These are phyloP conservation scores for Antedon mediterranea DNA, from an alignment of 53 echinoderm and acorn worm species.

Conservation along the genomic window DNA sequence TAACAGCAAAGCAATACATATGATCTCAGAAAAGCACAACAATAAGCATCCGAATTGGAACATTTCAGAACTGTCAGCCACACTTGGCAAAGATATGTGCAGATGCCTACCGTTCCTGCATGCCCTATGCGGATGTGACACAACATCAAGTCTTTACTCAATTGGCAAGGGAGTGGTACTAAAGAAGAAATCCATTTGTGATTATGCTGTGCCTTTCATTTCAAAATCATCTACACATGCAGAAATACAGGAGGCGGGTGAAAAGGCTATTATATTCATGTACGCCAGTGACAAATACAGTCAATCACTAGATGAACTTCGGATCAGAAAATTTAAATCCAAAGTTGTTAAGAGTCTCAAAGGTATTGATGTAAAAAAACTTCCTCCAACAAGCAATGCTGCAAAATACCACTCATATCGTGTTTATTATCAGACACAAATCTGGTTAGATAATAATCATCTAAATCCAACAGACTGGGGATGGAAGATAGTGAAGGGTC, in stretches of 20 bases:
- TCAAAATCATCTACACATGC: background rate
- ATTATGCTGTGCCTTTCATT: background rate
- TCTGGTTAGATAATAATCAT: background rate
- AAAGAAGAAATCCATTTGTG: background rate
- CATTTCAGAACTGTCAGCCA: too few species aligned
- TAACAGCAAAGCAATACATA: too few species aligned
- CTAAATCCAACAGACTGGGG: constrained; percentile 3
- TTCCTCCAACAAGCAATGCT: constrained; percentile 11
- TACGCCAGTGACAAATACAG: too few species aligned
- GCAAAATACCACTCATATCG: constrained; percentile 4
- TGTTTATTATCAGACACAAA: constrained; percentile 1
- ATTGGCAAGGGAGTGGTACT: background rate
- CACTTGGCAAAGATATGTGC: too few species aligned
- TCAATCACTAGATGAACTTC: background rate
- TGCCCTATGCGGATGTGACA: constrained; percentile 5
- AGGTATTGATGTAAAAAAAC: background rate
- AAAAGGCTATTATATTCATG: background rate
- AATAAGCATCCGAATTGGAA: background rate
- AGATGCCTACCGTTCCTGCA: too few species aligned
- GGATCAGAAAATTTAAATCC: background rate
- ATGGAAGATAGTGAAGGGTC: background rate
- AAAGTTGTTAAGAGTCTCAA: background rate
- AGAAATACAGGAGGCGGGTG: background rate
- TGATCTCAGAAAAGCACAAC: background rate
- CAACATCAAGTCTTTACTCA: background rate